These are phyloP conservation scores for Charanyca ferruginea DNA, from an alignment of 2,888 invertebrate species.

Conservation along the genomic window DNA sequence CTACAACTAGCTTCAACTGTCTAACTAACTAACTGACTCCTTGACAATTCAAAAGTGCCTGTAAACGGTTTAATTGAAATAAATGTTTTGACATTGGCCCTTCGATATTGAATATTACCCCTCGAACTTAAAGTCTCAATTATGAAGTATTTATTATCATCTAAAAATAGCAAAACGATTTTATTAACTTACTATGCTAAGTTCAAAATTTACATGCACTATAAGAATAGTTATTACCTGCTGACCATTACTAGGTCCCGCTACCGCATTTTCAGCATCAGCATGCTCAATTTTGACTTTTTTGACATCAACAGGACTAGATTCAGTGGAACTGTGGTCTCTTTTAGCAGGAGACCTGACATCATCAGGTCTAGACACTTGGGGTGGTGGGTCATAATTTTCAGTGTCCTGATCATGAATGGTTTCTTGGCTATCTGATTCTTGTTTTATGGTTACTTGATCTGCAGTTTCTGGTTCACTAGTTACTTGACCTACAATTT, in stretches of 20 bases:
- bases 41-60: too few species aligned
- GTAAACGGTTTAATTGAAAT: too few species aligned
- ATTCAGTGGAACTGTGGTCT: constrained; percentile 60
- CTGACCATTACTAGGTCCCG: constrained; percentile 74
- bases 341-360: constrained; percentile 69
- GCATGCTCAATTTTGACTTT: constrained; percentile 71
- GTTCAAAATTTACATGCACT: too few species aligned
- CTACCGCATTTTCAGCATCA: constrained; percentile 34
- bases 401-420: constrained; percentile 18
- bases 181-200: too few species aligned
- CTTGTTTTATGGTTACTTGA: background rate
- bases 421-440: background rate
- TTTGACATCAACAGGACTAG: constrained; percentile 65
- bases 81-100: too few species aligned
- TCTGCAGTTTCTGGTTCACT: background rate
- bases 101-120: too few species aligned
- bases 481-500: background rate
- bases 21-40: too few species aligned
- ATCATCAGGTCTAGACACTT: constrained; percentile 21
- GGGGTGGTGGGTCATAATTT: constrained; percentile 16
- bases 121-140: too few species aligned
- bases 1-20: too few species aligned
- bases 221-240: constrained; percentile 53
- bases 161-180: too few species aligned
- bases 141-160: too few species aligned